Conservation (phyloP, 53 echinoderm and acorn worm genomes). For the Astropecten irregularis region DNA sequence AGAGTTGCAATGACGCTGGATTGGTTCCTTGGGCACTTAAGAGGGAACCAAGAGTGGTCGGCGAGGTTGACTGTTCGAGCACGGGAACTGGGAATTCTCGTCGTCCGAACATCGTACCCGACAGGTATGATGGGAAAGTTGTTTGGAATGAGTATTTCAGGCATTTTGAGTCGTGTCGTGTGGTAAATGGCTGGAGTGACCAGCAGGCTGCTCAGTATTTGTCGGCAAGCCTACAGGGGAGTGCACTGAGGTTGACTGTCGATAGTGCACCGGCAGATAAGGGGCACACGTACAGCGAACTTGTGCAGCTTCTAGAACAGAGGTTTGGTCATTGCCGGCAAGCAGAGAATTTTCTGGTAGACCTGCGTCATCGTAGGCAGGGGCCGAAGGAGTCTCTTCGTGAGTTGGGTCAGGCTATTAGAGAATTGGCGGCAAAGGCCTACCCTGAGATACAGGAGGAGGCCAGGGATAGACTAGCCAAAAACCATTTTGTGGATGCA, state of each 20-base stretch:
- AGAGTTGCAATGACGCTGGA: neutral
- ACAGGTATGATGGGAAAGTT: slow-evolving; percentile 39
- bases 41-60: neutral
- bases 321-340: slow-evolving; percentile 15
- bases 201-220: slow-evolving; percentile 3
- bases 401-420: slow-evolving; percentile 24
- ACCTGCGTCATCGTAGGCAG: slow-evolving; percentile 18
- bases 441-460: slow-evolving; percentile 29
- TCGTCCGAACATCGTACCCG: slow-evolving; percentile 30
- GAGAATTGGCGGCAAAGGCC: slow-evolving; percentile 16
- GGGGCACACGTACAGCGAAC: neutral
- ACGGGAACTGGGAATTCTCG: neutral
- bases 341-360: slow-evolving; percentile 28
- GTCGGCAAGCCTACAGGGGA: slow-evolving; percentile 22
- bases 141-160: slow-evolving; percentile 34
- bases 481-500: slow-evolving; percentile 31
- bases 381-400: slow-evolving; percentile 21
- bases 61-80: neutral
- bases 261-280: neutral
- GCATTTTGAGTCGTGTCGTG: slow-evolving; percentile 27
- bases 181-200: slow-evolving; percentile 16
- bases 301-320: neutral
- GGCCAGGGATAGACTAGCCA: slow-evolving; percentile 9
- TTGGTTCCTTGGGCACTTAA: neutral
- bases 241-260: neutral